These are phyloP conservation scores for Amphiprion percula DNA, from an alignment of 2,113 vertebrate species.

Conservation along the genomic window DNA sequence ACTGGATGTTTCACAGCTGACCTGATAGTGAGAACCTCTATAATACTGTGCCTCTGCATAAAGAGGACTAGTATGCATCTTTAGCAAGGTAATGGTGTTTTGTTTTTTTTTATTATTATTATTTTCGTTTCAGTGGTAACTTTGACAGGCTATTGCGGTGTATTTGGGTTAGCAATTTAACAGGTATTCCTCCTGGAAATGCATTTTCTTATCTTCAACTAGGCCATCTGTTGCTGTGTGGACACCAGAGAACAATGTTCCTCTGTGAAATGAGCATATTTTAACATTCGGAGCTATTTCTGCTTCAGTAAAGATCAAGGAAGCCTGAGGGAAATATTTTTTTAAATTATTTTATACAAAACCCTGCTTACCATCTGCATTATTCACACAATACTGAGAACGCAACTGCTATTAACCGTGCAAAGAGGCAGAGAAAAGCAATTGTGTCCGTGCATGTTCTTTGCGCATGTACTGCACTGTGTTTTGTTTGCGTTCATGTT, in stretches of 20 bases:
- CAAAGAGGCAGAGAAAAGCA: constrained; percentile 25
- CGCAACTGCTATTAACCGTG: constrained; percentile 52
- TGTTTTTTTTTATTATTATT: neutral
- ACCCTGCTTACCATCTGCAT: constrained; percentile 63
- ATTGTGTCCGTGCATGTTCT: constrained; percentile 17
- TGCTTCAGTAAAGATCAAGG: constrained; percentile 71
- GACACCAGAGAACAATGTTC: constrained; percentile 66
- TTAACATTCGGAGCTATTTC: constrained; percentile 71
- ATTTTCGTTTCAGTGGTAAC: constrained; percentile 42
- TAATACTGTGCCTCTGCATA: neutral
- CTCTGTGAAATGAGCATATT: constrained; percentile 67
- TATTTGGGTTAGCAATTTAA: constrained; percentile 64
- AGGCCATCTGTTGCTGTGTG: constrained; percentile 77
- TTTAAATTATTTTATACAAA: constrained; percentile 63
- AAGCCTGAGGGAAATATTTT: constrained; percentile 67
- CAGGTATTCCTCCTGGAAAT: constrained; percentile 75
- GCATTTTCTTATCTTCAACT: constrained; percentile 73
- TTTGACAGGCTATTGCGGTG: constrained; percentile 57
- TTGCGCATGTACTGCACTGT: constrained; percentile 2
- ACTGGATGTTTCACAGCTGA: constrained; percentile 27
- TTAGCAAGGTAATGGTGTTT: constrained; percentile 12
- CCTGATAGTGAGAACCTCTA: neutral
- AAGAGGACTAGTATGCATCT: constrained; percentile 13
- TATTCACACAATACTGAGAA: constrained; percentile 62
- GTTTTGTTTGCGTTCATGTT: neutral